A percentile compares a stretch with the other conserved stretches of the same genome.
Conservation (phyloP, 37 sponge, comb jelly and placozoan genomes). For the Cladorhizidae sp. region DNA sequence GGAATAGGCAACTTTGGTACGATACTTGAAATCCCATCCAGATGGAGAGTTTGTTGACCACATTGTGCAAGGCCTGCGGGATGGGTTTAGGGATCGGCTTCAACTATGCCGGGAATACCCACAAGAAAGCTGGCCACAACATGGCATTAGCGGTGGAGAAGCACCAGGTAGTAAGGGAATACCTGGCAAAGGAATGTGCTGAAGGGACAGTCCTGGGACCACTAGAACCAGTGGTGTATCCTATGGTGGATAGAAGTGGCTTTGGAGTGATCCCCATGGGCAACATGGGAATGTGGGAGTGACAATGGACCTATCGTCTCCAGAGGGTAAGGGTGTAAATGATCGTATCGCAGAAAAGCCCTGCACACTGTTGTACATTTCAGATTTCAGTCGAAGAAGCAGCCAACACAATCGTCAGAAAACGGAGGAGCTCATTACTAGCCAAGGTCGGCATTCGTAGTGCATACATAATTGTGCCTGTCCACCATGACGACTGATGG, state of each 20-base stretch:
- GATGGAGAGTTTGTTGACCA: constrained; percentile 1
- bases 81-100: no score
- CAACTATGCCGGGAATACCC: not conserved
- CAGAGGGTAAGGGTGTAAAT: constrained; percentile 22
- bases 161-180: not conserved
- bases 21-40: no score
- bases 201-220: not conserved
- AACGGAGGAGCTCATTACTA: constrained; percentile 9
- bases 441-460: constrained; percentile 38
- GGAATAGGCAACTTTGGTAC: not conserved
- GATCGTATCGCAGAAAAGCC: constrained; percentile 6
- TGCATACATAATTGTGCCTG: constrained; percentile 36
- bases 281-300: constrained; percentile 16
- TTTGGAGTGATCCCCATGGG: constrained; percentile 11
- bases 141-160: not conserved
- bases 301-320: constrained; percentile 12
- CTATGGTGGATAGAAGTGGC: not conserved
- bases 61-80: no score
- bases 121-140: not conserved
- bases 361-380: constrained; percentile 12
- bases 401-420: not conserved
- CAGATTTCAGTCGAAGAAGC: constrained; percentile 32
- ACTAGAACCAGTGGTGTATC: not conserved
- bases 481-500: constrained; percentile 22
- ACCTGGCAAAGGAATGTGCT: not conserved